phyloP scores from a whole-genome alignment of 2,888 invertebrate genomes.

The Smittia sp. region DNA sequence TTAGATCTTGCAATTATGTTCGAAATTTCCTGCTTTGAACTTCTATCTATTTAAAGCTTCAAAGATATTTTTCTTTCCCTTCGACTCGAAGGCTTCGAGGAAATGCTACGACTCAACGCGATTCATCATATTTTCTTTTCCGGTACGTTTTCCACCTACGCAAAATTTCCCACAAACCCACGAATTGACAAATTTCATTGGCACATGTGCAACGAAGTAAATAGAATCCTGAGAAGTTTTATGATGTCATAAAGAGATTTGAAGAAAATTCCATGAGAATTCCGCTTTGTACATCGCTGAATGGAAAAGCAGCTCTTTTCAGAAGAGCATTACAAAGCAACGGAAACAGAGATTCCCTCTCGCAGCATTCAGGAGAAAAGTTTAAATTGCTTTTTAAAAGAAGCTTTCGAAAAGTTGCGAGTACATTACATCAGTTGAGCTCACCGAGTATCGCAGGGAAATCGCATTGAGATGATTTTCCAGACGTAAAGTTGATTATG shows the following conservation, averaged over 20 bases:
- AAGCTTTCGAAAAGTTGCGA: background rate
- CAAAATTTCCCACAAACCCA: background rate
- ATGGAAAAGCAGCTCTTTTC: conserved; percentile 11
- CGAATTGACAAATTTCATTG: background rate
- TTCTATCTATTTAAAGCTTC: too few relatives aligned
- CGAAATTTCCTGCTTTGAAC: too few relatives aligned
- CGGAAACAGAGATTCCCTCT: too few relatives aligned
- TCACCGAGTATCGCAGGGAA: too few relatives aligned
- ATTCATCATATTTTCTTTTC: background rate
- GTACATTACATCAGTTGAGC: too few relatives aligned
- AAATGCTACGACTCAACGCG: too few relatives aligned
- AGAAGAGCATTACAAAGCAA: too few relatives aligned
- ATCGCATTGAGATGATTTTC: too few relatives aligned
- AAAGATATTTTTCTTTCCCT: too few relatives aligned
- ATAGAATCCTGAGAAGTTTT: background rate
- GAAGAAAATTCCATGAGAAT: background rate
- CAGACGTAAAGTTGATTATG: too few relatives aligned
- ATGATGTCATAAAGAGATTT: conserved; percentile 10
- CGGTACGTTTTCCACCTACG: background rate
- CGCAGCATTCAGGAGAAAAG: background rate
- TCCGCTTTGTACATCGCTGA: background rate
- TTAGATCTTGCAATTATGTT: too few relatives aligned
- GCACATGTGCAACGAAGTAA: background rate
- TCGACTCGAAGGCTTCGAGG: too few relatives aligned
- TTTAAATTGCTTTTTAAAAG: background rate